A percentile compares a stretch with the other conserved stretches of the same genome.
These are phyloP conservation scores for Stomorhina lunata DNA, from an alignment of 2,888 invertebrate species.

Conservation along the genomic window DNA sequence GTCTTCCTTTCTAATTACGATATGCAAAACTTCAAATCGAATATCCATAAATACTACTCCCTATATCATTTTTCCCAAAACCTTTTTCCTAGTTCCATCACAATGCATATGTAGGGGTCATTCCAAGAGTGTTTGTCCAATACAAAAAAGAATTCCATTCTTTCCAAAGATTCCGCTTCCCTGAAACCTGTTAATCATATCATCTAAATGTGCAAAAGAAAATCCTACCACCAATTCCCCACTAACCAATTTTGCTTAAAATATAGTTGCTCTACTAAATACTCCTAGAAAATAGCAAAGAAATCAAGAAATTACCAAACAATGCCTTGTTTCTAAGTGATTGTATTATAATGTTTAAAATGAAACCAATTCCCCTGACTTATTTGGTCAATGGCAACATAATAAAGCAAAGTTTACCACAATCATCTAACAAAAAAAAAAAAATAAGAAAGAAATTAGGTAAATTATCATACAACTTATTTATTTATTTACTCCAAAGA, in stretches of 20 bases:
- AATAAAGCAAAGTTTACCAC: constrained; percentile 25
- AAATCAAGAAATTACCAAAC: constrained; percentile 60
- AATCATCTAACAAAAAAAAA: neutral
- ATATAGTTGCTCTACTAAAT: constrained; percentile 43
- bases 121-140: too few species aligned
- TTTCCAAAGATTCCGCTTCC: too few species aligned
- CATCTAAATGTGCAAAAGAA: too few species aligned
- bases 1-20: too few species aligned
- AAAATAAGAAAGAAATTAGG: constrained; percentile 33
- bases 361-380: neutral
- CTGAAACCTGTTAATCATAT: too few species aligned
- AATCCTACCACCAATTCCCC: too few species aligned
- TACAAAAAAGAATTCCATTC: too few species aligned
- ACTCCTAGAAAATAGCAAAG: constrained; percentile 5
- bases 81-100: too few species aligned
- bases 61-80: too few species aligned
- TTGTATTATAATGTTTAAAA: constrained; percentile 36
- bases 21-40: too few species aligned
- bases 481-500: constrained; percentile 20
- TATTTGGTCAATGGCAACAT: constrained; percentile 5
- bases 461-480: constrained; percentile 62
- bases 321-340: constrained; percentile 57
- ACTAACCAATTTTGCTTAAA: constrained; percentile 1
- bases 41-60: too few species aligned
- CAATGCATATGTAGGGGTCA: too few species aligned